Percentiles rank a stretch among this genome's conserved stretches.
Conservation (phyloP, 37 sponge, comb jelly and placozoan species). For the Haliclona indistincta region DNA sequence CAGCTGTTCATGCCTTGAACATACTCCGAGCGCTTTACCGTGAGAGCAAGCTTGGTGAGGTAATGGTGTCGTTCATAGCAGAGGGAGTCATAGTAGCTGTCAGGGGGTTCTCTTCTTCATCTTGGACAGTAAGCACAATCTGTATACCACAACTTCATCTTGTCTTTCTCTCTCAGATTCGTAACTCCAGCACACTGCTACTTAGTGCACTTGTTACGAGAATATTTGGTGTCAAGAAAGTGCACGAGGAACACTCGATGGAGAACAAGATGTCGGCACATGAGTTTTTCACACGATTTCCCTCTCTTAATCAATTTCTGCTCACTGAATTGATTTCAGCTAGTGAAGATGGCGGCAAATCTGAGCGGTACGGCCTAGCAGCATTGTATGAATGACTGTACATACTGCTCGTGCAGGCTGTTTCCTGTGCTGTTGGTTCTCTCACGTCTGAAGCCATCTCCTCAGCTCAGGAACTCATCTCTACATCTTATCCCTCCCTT, state of each 20-base stretch:
- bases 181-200: constrained; percentile 86
- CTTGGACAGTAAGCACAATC: constrained; percentile 79
- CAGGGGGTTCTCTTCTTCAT: constrained; percentile 47
- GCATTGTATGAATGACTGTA: no score
- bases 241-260: constrained; percentile 70
- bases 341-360: not conserved
- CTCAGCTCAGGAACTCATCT: constrained; percentile 42
- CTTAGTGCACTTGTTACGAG: constrained; percentile 70
- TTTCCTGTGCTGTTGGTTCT: constrained; percentile 71
- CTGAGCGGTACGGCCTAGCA: not conserved
- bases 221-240: constrained; percentile 86
- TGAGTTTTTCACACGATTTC: constrained; percentile 82
- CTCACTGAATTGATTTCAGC: constrained; percentile 36
- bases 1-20: constrained; percentile 85
- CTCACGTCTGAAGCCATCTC: constrained; percentile 65
- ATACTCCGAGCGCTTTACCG: constrained; percentile 78
- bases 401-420: no score
- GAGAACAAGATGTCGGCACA: constrained; percentile 80
- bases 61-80: constrained; percentile 68
- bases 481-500: constrained; percentile 31
- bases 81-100: constrained; percentile 67
- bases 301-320: constrained; percentile 53
- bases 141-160: not conserved
- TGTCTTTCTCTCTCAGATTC: constrained; percentile 44
- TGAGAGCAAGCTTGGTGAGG: constrained; percentile 72